These are phyloP conservation scores for Hybognathus amarus DNA, from an alignment of 2,797 vertebrate species.

Conservation along the genomic window DNA sequence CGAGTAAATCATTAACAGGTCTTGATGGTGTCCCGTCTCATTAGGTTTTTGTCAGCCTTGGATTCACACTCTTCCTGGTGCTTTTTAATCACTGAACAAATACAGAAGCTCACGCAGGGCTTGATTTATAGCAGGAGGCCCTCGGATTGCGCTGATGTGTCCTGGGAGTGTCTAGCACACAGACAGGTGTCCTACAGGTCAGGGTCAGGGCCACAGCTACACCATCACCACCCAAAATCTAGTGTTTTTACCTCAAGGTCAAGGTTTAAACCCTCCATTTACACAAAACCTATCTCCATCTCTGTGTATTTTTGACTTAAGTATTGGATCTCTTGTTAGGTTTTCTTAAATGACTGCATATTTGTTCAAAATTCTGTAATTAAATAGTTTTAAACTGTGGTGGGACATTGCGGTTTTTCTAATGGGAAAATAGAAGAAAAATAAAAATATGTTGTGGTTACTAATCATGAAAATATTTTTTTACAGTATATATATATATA, in stretches of 20 bases:
- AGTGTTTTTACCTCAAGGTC: background rate
- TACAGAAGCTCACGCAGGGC: constrained; percentile 79
- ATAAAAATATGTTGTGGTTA: too few species aligned
- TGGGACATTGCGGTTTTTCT: background rate
- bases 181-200: constrained; percentile 38
- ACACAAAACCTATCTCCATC: background rate
- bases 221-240: constrained; percentile 5
- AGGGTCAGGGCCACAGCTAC: constrained; percentile 31
- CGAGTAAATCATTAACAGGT: constrained; percentile 81
- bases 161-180: constrained; percentile 66
- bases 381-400: background rate
- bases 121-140: constrained; percentile 86
- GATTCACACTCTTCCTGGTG: constrained; percentile 76
- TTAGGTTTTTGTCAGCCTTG: constrained; percentile 75
- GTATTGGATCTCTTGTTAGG: constrained; percentile 3
- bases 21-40: constrained; percentile 73
- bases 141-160: constrained; percentile 66
- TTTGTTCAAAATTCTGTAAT: constrained; percentile 47
- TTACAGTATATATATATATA: too few species aligned
- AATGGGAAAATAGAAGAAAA: constrained; percentile 9
- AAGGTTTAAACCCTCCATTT: constrained; percentile 20
- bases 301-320: constrained; percentile 38
- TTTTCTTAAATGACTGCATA: constrained; percentile 59
- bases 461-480: too few species aligned
- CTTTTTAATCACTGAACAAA: constrained; percentile 92